Percentiles rank a stretch among this genome's conserved stretches.
Evolutionary conservation across 2,113 vertebrate genomes (phyloP).

Genomic region (Sebastes schlegelii): DNA sequence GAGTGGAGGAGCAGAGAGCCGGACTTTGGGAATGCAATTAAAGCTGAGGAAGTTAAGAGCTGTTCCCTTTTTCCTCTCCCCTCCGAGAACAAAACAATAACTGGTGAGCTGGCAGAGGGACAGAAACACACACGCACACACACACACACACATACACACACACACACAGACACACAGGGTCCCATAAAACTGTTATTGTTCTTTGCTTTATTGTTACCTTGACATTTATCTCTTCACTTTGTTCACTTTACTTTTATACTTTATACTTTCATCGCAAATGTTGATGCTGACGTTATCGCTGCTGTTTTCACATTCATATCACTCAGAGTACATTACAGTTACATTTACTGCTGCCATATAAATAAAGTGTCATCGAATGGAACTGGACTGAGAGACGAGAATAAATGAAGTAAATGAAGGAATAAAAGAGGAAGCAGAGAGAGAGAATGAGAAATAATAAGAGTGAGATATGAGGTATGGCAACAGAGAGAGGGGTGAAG

Average conservation of each 20-base stretch:
- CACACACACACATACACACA: slow-evolving; percentile 10
- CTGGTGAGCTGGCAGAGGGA: slow-evolving; percentile 25
- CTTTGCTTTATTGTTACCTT: slow-evolving; percentile 44
- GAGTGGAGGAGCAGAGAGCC: slow-evolving; percentile 27
- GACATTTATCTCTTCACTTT: slow-evolving; percentile 56
- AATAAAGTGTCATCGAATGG: background rate
- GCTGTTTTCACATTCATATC: background rate
- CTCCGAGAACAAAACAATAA: slow-evolving; percentile 45
- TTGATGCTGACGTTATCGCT: background rate
- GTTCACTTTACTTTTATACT: slow-evolving; percentile 18
- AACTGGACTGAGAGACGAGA: background rate
- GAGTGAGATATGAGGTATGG: slow-evolving; percentile 11
- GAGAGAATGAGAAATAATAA: background rate
- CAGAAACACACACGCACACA: slow-evolving; percentile 22
- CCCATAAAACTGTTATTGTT: slow-evolving; percentile 35
- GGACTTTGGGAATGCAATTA: slow-evolving; percentile 49
- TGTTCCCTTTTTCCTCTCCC: slow-evolving; percentile 15
- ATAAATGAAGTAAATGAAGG: background rate
- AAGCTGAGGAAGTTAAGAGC: slow-evolving; percentile 55
- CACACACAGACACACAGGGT: background rate
- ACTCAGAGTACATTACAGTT: slow-evolving; percentile 4
- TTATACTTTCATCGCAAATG: background rate
- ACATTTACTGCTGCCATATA: slow-evolving; percentile 1
- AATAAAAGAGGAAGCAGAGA: background rate
- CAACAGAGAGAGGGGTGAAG: background rate